Evolutionary conservation across 2,797 vertebrate genomes (phyloP).

Genomic region (Lutjanus campechanus): DNA sequence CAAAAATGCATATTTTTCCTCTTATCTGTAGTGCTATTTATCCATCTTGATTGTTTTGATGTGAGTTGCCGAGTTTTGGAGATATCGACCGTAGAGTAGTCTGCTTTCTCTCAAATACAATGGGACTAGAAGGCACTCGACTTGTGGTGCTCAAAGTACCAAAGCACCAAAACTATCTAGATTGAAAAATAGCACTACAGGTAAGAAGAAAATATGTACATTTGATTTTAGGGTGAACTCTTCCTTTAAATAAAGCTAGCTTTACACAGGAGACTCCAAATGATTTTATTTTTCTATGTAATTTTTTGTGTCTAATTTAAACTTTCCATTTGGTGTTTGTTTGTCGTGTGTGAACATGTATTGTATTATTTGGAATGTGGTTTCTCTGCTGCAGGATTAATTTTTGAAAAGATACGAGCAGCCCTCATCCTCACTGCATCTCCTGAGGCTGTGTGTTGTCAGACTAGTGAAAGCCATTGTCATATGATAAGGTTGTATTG

Average conservation of each 20-base stretch:
- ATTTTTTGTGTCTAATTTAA: not conserved
- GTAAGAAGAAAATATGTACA: too few relatives aligned
- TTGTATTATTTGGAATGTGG: not conserved
- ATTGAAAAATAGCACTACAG: too few relatives aligned
- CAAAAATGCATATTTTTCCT: too few relatives aligned
- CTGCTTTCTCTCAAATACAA: too few relatives aligned
- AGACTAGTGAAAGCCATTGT: conserved; percentile 22
- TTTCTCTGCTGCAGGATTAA: not conserved
- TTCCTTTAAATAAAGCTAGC: not conserved
- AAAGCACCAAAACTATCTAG: too few relatives aligned
- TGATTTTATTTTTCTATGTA: not conserved
- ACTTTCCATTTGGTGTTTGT: not conserved
- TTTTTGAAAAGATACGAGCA: conserved; percentile 25
- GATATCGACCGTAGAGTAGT: too few relatives aligned
- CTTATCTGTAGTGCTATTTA: too few relatives aligned
- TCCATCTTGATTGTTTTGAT: too few relatives aligned
- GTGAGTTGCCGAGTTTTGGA: too few relatives aligned
- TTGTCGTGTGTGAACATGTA: not conserved
- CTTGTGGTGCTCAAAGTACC: too few relatives aligned
- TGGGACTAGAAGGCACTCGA: too few relatives aligned
- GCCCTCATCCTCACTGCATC: not conserved
- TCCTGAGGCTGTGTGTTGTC: conserved; percentile 26
- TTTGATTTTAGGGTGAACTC: too few relatives aligned
- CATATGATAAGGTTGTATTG: conserved; percentile 34
- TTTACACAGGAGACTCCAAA: not conserved